A percentile compares a stretch with the other conserved stretches of the same genome.
phyloP scores from a whole-genome alignment of 2,113 vertebrate species.

The Bungarus multicinctus region DNA sequence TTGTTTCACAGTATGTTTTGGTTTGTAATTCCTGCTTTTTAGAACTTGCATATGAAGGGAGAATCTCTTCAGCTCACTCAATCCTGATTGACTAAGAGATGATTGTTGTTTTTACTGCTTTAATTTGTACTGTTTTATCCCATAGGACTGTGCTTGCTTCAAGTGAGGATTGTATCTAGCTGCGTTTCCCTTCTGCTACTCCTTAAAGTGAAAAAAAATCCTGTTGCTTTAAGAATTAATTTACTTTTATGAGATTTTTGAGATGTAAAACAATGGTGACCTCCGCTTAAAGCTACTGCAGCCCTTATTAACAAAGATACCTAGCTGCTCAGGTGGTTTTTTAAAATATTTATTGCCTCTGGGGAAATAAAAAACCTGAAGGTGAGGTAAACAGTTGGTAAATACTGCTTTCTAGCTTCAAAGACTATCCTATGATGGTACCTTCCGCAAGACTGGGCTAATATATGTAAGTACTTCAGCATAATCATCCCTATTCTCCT shows the following conservation, averaged over 20 bases:
- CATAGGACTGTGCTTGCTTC: neutral
- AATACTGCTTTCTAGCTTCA: neutral
- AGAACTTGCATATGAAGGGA: neutral
- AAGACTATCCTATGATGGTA: neutral
- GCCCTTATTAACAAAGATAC: neutral
- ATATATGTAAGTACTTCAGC: neutral
- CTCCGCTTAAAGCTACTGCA: neutral
- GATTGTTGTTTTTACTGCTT: neutral
- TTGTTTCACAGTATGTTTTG: neutral
- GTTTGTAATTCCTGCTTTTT: neutral
- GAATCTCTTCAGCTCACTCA: neutral
- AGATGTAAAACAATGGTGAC: neutral
- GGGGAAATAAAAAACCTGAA: neutral
- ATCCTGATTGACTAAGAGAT: neutral
- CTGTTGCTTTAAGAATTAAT: neutral
- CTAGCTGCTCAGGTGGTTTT: neutral
- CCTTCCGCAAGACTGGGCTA: neutral
- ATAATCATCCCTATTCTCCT: neutral
- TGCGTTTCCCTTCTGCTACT: neutral
- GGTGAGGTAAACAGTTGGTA: neutral
- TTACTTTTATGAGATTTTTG: neutral
- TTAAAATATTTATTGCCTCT: neutral
- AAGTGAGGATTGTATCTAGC: neutral
- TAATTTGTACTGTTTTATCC: neutral
- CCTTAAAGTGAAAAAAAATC: neutral